Evolutionary conservation across 2,113 vertebrate genomes (phyloP).

Genomic region (Nicator chloris): DNA sequence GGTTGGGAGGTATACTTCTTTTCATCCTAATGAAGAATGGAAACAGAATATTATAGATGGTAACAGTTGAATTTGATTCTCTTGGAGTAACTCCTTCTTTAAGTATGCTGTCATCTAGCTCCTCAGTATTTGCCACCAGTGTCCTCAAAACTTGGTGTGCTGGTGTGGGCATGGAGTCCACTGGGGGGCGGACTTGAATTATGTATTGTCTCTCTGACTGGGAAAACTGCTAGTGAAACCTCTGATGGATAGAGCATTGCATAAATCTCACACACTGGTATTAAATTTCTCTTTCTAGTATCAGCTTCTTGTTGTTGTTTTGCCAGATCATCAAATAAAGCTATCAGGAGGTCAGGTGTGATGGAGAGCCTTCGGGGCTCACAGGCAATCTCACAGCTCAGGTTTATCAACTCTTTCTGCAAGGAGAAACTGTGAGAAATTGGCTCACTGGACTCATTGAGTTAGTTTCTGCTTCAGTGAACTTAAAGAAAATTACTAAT

Average conservation of each 20-base stretch:
- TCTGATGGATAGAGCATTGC: not conserved
- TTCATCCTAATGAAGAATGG: not conserved
- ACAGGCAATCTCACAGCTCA: not conserved
- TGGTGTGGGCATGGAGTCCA: slow-evolving; percentile 22
- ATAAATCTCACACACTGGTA: not conserved
- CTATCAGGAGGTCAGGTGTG: not conserved
- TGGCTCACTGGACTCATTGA: not conserved
- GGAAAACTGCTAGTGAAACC: not conserved
- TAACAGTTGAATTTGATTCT: not conserved
- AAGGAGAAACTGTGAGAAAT: slow-evolving; percentile 42
- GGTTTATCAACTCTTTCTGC: slow-evolving; percentile 5
- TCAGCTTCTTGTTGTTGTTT: slow-evolving; percentile 28
- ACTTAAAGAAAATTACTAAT: slow-evolving; percentile 28
- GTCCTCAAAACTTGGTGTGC: not conserved
- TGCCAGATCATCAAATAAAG: slow-evolving; percentile 12
- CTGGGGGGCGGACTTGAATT: slow-evolving; percentile 73
- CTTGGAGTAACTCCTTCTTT: not conserved
- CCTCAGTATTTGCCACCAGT: not conserved
- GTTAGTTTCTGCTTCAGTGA: slow-evolving; percentile 36
- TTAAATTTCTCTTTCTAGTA: slow-evolving; percentile 29
- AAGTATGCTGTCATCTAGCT: not conserved
- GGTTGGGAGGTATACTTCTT: not conserved
- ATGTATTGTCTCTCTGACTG: not conserved
- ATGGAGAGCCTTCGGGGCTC: not conserved
- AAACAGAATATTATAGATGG: not conserved